A percentile compares a stretch with the other conserved stretches of the same genome.
Conservation (phyloP, 2,888 invertebrate genomes). For the Arrhopalites spinosus region DNA sequence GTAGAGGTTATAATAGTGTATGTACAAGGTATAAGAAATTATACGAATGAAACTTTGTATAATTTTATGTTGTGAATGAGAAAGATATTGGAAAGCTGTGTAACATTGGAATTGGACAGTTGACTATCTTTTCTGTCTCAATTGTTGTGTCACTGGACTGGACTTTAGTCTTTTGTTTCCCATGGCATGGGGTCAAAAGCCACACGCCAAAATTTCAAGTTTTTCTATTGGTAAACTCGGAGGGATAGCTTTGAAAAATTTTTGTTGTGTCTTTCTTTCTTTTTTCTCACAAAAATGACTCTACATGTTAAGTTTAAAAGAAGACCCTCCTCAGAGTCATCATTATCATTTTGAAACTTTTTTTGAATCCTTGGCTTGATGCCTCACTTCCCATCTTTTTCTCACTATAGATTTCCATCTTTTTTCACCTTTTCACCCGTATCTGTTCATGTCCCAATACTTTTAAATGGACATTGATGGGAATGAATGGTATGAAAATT, state of each 20-base stretch:
- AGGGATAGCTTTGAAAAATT: conserved; percentile 8
- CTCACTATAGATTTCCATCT: conserved; percentile 4
- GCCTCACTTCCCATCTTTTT: not conserved
- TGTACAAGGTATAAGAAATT: too few relatives aligned
- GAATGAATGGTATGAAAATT: not conserved
- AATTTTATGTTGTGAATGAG: too few relatives aligned
- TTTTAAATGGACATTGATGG: not conserved
- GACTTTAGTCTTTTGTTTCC: conserved; percentile 23
- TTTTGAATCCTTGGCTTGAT: not conserved
- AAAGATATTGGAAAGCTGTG: too few relatives aligned
- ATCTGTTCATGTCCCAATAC: not conserved
- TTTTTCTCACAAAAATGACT: too few relatives aligned
- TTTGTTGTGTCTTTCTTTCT: too few relatives aligned
- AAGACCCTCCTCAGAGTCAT: conserved; percentile 34
- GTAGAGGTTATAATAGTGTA: too few relatives aligned
- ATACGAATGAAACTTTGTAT: too few relatives aligned
- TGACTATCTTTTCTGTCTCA: too few relatives aligned
- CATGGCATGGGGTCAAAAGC: conserved; percentile 33
- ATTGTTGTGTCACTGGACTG: conserved; percentile 2
- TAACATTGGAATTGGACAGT: too few relatives aligned
- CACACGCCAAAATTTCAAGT: conserved; percentile 32
- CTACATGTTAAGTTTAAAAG: conserved; percentile 1
- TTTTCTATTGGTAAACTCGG: not conserved
- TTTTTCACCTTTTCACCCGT: conserved; percentile 14
- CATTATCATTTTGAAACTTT: not conserved